These are phyloP conservation scores for Martes martes DNA, from an alignment of 2,113 vertebrate genomes.

Conservation along the genomic window DNA sequence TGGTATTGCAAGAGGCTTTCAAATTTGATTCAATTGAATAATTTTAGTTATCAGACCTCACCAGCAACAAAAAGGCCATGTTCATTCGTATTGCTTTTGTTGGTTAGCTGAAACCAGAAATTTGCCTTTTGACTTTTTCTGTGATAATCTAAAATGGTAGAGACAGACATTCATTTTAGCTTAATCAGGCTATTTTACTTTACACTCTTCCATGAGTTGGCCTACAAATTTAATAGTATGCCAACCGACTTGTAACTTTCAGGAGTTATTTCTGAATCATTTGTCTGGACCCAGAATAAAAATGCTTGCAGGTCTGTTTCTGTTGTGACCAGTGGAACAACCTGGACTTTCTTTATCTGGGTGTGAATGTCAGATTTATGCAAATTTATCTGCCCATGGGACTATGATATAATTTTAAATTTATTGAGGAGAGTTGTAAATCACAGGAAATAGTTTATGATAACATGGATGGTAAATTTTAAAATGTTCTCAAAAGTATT, in stretches of 20 bases:
- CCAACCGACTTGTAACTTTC: neutral
- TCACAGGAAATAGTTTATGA: neutral
- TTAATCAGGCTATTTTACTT: neutral
- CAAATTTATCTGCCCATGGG: neutral
- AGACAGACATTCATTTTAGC: neutral
- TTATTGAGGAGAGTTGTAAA: neutral
- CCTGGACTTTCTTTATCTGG: neutral
- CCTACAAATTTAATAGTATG: neutral
- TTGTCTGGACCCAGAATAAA: neutral
- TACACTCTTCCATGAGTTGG: neutral
- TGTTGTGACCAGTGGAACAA: neutral
- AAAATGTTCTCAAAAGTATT: neutral
- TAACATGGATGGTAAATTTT: neutral
- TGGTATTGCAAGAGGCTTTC: neutral
- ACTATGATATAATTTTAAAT: neutral
- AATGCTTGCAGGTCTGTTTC: neutral
- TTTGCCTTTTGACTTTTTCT: neutral
- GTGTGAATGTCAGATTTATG: neutral
- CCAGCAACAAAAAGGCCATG: neutral
- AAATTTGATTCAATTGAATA: neutral
- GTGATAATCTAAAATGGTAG: neutral
- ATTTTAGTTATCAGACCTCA: neutral
- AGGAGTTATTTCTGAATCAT: neutral
- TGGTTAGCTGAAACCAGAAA: neutral
- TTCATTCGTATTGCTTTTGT: neutral